phyloP scores from a whole-genome alignment of 2,113 vertebrate species.

The Andinoacara biseriatus region DNA sequence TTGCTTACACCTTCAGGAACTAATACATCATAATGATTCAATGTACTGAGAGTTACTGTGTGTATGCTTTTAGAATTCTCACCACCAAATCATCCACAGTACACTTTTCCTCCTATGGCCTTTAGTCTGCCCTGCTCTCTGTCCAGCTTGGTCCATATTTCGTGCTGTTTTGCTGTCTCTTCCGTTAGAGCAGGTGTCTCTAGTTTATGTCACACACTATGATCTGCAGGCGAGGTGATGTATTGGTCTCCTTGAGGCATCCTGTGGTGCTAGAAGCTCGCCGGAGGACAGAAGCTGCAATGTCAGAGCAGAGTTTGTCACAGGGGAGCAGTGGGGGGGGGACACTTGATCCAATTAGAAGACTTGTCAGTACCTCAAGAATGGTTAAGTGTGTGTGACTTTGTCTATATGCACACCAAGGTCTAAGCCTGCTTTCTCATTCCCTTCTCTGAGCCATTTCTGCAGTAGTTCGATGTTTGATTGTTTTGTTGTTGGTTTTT shows the following conservation, averaged over 20 bases:
- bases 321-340: neutral
- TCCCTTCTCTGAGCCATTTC: conserved; percentile 10
- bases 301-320: conserved; percentile 37
- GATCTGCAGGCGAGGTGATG: conserved; percentile 21
- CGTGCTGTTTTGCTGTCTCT: neutral
- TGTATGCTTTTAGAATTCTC: neutral
- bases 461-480: neutral
- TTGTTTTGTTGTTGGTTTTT: neutral
- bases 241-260: conserved; percentile 25
- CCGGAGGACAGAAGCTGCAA: conserved; percentile 18
- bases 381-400: neutral
- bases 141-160: neutral
- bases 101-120: neutral
- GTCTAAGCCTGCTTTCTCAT: neutral
- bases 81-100: neutral
- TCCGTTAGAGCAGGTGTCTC: conserved; percentile 18
- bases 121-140: neutral
- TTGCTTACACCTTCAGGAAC: fast-evolving
- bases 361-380: conserved; percentile 20
- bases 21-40: neutral
- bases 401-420: neutral
- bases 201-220: conserved; percentile 31
- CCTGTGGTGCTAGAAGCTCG: conserved; percentile 18
- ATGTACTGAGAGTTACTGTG: neutral
- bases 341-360: conserved; percentile 51